Conservation (phyloP, 2,888 invertebrate species). For the Polietes domitor region DNA sequence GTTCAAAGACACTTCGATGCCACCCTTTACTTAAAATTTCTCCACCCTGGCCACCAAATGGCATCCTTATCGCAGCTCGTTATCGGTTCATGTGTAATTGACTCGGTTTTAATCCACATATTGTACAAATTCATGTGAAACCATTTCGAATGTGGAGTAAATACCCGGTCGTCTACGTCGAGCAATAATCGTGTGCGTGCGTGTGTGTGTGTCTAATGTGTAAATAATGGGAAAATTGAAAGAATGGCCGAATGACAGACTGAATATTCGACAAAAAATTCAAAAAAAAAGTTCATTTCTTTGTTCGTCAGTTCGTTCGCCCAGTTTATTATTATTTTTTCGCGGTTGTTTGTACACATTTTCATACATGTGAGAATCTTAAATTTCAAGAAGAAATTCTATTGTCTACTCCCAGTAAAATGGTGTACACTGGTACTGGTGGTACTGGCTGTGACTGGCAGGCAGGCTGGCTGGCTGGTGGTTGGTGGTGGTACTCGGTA, state of each 20-base stretch:
- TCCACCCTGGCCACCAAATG: background rate
- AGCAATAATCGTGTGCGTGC: slow-evolving; percentile 30
- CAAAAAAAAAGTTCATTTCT: slow-evolving; percentile 41
- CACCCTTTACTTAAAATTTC: too few relatives aligned
- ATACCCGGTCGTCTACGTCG: background rate
- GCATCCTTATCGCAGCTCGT: background rate
- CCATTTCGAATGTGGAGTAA: background rate
- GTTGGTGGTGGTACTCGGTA: background rate
- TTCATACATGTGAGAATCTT: slow-evolving; percentile 22
- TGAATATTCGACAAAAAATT: slow-evolving; percentile 49
- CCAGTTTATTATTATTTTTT: background rate
- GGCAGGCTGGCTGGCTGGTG: background rate
- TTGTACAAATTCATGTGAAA: background rate
- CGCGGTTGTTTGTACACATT: background rate
- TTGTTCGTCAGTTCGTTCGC: slow-evolving; percentile 44
- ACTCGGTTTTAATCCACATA: background rate
- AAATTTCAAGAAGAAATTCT: slow-evolving; percentile 29
- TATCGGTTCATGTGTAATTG: background rate
- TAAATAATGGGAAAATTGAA: slow-evolving; percentile 35
- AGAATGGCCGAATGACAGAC: background rate
- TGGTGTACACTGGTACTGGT: slow-evolving; percentile 32
- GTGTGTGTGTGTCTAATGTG: slow-evolving; percentile 31
- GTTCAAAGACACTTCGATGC: too few relatives aligned
- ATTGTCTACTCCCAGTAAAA: slow-evolving; percentile 24
- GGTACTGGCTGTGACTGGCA: background rate